Percentiles rank a stretch among this genome's conserved stretches.
Conservation (phyloP, 2,113 vertebrate species). For the Rhadina sibilatrix region DNA sequence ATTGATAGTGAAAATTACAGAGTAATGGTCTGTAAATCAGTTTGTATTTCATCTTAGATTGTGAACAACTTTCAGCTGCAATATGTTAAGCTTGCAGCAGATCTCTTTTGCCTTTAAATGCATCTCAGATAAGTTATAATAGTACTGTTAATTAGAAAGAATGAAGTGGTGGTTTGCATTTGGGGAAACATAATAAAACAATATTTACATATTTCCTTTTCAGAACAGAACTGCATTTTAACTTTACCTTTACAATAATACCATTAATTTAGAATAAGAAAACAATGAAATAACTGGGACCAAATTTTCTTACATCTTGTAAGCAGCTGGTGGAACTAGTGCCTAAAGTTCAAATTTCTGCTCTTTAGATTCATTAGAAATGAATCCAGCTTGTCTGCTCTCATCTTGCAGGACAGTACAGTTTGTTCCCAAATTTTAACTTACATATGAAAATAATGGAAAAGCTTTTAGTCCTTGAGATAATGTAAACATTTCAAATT, state of each 20-base stretch:
- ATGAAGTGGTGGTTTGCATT: background rate
- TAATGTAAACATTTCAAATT: background rate
- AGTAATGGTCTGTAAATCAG: background rate
- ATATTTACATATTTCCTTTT: background rate
- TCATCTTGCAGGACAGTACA: background rate
- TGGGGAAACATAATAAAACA: background rate
- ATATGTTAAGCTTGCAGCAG: background rate
- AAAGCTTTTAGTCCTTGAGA: background rate
- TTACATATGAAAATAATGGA: background rate
- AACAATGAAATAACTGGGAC: background rate
- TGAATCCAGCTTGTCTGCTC: background rate
- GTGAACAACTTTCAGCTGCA: background rate
- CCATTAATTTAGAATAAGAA: background rate
- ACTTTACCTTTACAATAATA: background rate
- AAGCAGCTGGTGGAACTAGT: background rate
- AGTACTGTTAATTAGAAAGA: background rate
- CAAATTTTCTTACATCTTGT: background rate
- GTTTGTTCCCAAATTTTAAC: background rate
- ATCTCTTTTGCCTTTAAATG: background rate
- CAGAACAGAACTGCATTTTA: background rate
- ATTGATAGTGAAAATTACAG: background rate
- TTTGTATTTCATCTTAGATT: background rate
- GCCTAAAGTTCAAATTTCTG: background rate
- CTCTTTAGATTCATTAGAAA: background rate
- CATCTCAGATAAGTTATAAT: background rate